Percentiles rank a stretch among this genome's conserved stretches.
phyloP scores from a whole-genome alignment of 2,888 invertebrate species.

The Crematogaster levior region DNA sequence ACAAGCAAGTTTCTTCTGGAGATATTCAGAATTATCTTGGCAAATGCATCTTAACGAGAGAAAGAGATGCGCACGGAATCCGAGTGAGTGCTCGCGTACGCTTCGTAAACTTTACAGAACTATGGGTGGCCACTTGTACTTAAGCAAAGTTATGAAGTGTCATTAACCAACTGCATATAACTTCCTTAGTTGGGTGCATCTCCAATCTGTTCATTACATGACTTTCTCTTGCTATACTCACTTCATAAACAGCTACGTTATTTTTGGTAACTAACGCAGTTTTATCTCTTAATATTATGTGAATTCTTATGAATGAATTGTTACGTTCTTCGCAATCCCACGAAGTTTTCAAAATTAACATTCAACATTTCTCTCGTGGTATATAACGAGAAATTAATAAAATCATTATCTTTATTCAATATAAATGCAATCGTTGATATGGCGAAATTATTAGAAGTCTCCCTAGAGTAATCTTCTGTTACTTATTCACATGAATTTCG shows the following conservation, averaged over 20 bases:
- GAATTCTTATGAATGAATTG: neutral
- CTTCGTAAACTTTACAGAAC: conserved; percentile 67
- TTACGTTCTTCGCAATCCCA: neutral
- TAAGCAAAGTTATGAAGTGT: conserved; percentile 63
- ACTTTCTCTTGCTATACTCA: conserved; percentile 38
- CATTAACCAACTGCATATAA: conserved; percentile 64
- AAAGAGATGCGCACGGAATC: conserved; percentile 34
- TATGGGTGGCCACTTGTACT: conserved; percentile 65
- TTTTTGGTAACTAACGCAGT: neutral
- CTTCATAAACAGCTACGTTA: conserved; percentile 31
- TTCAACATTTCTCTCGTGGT: neutral
- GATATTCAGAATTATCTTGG: conserved; percentile 60
- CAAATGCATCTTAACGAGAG: conserved; percentile 50
- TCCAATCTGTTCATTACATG: conserved; percentile 46
- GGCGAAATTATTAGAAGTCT: neutral
- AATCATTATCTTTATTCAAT: conserved; percentile 11
- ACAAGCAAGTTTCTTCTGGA: conserved; percentile 33
- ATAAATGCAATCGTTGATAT: conserved; percentile 29
- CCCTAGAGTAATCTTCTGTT: conserved; percentile 27
- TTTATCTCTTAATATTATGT: conserved; percentile 4
- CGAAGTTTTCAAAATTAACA: neutral
- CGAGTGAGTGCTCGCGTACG: conserved; percentile 51
- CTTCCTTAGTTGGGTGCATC: conserved; percentile 43
- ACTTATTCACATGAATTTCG: conserved; percentile 44
- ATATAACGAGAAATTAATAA: neutral